A percentile compares a stretch with the other conserved stretches of the same genome.
Conservation (phyloP, 2,888 invertebrate species). For the Stenolophus ochropezus region DNA sequence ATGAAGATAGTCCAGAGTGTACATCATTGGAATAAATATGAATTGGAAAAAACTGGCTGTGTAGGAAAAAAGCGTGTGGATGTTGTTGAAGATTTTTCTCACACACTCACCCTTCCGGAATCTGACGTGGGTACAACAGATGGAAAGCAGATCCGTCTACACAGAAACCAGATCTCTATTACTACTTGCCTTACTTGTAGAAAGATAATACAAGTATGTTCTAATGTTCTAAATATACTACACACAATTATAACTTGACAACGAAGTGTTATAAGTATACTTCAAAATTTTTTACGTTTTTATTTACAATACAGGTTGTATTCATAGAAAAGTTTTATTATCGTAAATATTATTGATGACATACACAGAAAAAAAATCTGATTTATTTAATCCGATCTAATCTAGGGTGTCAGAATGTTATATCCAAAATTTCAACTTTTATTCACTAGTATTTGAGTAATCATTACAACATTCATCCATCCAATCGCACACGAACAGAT, state of each 20-base stretch:
- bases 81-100: constrained; percentile 7
- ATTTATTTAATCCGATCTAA: too few species aligned
- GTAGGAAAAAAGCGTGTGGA: not conserved
- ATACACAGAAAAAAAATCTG: too few species aligned
- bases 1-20: not conserved
- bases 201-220: constrained; percentile 28
- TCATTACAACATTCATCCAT: too few species aligned
- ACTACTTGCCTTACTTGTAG: constrained; percentile 13
- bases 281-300: too few species aligned
- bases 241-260: not conserved
- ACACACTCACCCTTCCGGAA: not conserved
- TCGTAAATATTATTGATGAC: too few species aligned
- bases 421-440: too few species aligned
- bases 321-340: too few species aligned
- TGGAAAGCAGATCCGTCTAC: constrained; percentile 34
- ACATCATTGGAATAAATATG: constrained; percentile 7
- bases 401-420: too few species aligned
- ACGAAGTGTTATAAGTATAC: not conserved
- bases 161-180: constrained; percentile 31
- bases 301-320: too few species aligned
- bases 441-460: too few species aligned
- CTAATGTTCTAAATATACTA: not conserved
- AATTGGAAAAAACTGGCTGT: not conserved
- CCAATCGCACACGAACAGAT: too few species aligned
- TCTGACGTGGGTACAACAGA: constrained; percentile 22